Evolutionary conservation across 2,797 vertebrate genomes (phyloP).

Genomic region (Crenuchus spilurus): DNA sequence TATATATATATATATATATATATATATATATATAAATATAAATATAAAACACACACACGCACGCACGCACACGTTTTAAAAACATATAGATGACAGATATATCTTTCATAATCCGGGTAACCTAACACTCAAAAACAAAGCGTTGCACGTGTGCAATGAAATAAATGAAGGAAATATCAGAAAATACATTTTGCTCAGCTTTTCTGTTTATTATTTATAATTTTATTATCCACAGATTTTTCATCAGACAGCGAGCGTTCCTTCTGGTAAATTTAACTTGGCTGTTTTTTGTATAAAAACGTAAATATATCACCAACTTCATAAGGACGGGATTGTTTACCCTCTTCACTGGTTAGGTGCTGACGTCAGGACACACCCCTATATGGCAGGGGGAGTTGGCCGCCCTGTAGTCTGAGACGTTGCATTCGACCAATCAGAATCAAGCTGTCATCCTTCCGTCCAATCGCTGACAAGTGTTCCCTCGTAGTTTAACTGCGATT

Average conservation of each 20-base stretch:
- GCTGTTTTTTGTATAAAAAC: neutral
- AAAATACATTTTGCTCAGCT: neutral
- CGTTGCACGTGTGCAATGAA: no score
- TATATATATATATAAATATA: no score
- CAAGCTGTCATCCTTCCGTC: constrained; percentile 56
- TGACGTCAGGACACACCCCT: constrained; percentile 84
- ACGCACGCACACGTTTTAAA: no score
- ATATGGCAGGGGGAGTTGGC: constrained; percentile 64
- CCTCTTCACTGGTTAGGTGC: constrained; percentile 44
- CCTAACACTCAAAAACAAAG: no score
- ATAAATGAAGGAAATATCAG: no score
- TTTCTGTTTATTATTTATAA: neutral
- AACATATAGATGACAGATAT: no score
- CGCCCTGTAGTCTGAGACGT: constrained; percentile 44
- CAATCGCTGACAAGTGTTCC: constrained; percentile 61
- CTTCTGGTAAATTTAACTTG: constrained; percentile 10
- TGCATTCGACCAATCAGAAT: constrained; percentile 43
- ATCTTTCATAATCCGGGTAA: no score
- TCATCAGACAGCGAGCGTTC: neutral
- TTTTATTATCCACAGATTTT: neutral
- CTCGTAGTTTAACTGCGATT: constrained; percentile 63
- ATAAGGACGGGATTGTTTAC: constrained; percentile 63
- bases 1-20: no score
- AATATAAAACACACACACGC: no score
- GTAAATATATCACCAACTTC: constrained; percentile 45